These are phyloP conservation scores for Heliconius aoede DNA, from an alignment of 2,888 invertebrate species.

Conservation along the genomic window DNA sequence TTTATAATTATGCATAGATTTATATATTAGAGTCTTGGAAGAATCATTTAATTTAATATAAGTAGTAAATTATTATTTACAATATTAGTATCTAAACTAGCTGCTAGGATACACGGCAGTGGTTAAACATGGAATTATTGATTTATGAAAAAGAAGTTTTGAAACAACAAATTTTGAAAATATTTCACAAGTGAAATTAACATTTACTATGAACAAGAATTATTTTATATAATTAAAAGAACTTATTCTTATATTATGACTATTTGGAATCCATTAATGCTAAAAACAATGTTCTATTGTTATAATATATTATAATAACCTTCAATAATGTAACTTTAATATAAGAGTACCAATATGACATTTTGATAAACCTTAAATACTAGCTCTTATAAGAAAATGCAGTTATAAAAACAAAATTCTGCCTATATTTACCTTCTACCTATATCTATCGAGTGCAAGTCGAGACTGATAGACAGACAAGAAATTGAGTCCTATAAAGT, in stretches of 20 bases:
- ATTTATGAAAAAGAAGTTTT: neutral
- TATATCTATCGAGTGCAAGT: no score
- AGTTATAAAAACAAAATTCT: no score
- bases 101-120: conserved; percentile 9
- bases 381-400: no score
- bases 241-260: conserved; percentile 4
- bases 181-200: neutral
- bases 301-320: no score
- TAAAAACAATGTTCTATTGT: neutral
- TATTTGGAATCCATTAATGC: conserved; percentile 1
- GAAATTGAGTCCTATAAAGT: no score
- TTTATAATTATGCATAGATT: neutral
- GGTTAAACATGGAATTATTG: conserved; percentile 11
- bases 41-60: neutral
- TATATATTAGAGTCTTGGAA: neutral
- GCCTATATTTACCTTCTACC: no score
- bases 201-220: neutral
- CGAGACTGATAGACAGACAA: no score
- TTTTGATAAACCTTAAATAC: no score
- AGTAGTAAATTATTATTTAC: neutral
- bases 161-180: neutral
- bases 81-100: neutral
- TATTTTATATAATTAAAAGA: neutral
- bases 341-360: no score
- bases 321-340: no score